These are phyloP conservation scores for Zaprionus ghesquierei DNA, from an alignment of 1,140 invertebrate species.

Conservation along the genomic window DNA sequence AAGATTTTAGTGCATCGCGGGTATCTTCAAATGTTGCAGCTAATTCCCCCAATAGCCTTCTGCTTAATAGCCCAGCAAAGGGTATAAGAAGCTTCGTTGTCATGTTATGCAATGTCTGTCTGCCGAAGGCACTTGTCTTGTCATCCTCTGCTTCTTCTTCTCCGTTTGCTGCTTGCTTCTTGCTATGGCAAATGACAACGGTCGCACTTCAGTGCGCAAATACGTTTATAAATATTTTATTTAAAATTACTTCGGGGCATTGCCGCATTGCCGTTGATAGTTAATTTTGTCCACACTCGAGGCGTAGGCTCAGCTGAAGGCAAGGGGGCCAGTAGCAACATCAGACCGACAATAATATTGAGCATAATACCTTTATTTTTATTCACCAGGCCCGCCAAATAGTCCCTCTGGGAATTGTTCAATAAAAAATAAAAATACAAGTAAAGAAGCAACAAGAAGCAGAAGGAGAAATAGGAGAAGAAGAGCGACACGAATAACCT, in stretches of 20 bases:
- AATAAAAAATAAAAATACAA: constrained; percentile 62
- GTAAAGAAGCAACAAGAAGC: constrained; percentile 24
- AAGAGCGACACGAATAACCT: constrained; percentile 13
- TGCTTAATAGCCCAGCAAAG: constrained; percentile 10
- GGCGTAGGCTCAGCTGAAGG: constrained; percentile 22
- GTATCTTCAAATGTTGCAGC: background rate
- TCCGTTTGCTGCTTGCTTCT: constrained; percentile 2
- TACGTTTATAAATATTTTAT: constrained; percentile 77
- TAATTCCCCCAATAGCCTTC: constrained; percentile 4
- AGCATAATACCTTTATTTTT: constrained; percentile 80
- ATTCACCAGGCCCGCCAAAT: constrained; percentile 65
- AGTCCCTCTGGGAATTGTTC: constrained; percentile 70
- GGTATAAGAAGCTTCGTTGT: constrained; percentile 14
- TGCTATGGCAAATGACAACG: constrained; percentile 49
- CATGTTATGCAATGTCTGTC: constrained; percentile 4
- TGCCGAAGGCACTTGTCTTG: background rate
- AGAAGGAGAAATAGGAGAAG: background rate
- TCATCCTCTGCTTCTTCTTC: background rate
- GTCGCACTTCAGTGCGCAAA: constrained; percentile 70
- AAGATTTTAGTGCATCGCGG: background rate
- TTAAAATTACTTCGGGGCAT: constrained; percentile 72
- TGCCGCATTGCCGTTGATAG: constrained; percentile 67
- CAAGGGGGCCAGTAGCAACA: constrained; percentile 3
- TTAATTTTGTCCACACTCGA: constrained; percentile 65
- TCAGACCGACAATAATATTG: constrained; percentile 70